phyloP scores from a whole-genome alignment of 2,888 invertebrate genomes.

The Callinectes sapidus region DNA sequence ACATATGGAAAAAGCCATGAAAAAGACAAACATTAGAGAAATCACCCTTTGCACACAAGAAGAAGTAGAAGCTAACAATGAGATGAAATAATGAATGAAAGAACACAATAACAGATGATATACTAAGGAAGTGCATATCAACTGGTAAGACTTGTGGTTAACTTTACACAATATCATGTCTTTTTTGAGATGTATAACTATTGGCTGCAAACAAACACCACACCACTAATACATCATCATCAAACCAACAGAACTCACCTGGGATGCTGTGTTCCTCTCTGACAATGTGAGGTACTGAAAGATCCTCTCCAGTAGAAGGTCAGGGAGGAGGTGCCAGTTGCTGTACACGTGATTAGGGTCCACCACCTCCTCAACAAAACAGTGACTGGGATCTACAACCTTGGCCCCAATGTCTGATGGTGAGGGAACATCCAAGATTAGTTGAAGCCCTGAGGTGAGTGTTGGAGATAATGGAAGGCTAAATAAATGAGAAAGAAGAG shows the following conservation, averaged over 20 bases:
- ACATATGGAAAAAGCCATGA: background rate
- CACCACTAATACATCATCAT: background rate
- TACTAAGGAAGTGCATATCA: no score
- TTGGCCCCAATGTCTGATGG: slow-evolving; percentile 48
- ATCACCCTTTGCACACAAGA: no score
- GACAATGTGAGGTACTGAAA: slow-evolving; percentile 83
- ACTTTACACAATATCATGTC: no score
- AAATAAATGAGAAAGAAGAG: background rate
- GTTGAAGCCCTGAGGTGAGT: background rate
- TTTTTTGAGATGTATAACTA: no score
- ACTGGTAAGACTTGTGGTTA: no score
- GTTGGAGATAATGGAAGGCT: background rate
- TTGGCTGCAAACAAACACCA: background rate
- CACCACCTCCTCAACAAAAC: background rate
- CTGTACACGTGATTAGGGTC: slow-evolving; percentile 70
- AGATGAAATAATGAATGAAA: no score
- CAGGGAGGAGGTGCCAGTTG: slow-evolving; percentile 83
- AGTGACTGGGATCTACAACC: background rate
- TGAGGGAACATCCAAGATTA: background rate
- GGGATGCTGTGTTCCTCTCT: slow-evolving; percentile 85
- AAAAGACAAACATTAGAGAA: no score
- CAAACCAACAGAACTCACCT: slow-evolving; percentile 79
- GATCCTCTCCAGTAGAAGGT: slow-evolving; percentile 84
- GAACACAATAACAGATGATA: no score
- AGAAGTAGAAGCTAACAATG: no score